Base-by-base conservation (phyloP, 2,888 invertebrate species). In the Ectobius pallidus region DNA sequence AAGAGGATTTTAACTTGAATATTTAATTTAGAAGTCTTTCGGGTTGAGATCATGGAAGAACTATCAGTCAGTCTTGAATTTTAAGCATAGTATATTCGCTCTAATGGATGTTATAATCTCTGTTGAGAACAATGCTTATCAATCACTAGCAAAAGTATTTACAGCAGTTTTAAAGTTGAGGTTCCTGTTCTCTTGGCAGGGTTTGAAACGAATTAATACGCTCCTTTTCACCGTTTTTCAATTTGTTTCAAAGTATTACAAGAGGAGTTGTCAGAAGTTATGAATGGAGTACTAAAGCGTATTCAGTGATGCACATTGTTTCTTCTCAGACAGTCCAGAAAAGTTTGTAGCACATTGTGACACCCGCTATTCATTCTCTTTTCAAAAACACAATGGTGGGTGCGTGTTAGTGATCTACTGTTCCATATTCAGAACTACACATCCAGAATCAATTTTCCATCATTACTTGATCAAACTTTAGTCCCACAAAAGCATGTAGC, bases 271-370 rank as follows among this genome's bases (percentile, higher is more conserved):
- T 65, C 65, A 65, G 44, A 27, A 46, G 46, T 46, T 65, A 27
- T 65, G 65, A 65, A 65, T 65, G 63, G 63, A 1, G n/a, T n/a
- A n/a, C 22, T 2, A 6, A 52, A 18, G 16, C 58, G 27, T 27
- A 30, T n/a, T 58, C 27, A 30, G 30, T 25, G n/a, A 30, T 58
- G n/a, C n/a, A n/a, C 6, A 30, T 58, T 58, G 32, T 58, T 58
- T 58, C 30, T 16, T 27, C 20, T 25, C 20, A 16, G 30, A 4
- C 27, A 58, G 30, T 32, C 58, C 6, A 25, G 44, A 9, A 9
- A 65, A 65, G 22, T 65, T 46, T 14, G 46, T 65, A 65, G 30
- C 65, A 65, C 46, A 44, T 65, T 65, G 46, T 65, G 65, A 65
- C 65, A 46, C 46, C 42, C 44, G 42, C 44, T 65, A 65, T 65